Percentiles rank a stretch among this genome's conserved stretches.
phyloP scores from a whole-genome alignment of 2,113 vertebrate species.

The Deroptyus accipitrinus region DNA sequence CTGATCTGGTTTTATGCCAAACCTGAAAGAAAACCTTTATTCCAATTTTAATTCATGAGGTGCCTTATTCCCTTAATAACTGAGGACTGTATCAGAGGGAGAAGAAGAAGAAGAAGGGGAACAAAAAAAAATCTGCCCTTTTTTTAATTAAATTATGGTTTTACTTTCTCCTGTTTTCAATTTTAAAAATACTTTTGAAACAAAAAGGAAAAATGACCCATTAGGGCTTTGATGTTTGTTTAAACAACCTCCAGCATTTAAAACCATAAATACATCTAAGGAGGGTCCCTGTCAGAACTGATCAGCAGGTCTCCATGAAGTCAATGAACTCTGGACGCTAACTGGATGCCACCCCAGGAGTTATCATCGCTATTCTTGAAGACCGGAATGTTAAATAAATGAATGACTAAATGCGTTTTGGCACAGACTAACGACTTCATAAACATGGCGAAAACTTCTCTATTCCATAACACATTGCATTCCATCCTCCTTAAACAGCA shows the following conservation, averaged over 20 bases:
- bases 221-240: background rate
- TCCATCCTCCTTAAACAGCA: background rate
- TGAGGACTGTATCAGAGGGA: background rate
- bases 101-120: background rate
- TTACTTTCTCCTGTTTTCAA: background rate
- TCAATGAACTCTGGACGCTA: background rate
- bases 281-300: background rate
- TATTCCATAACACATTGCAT: background rate
- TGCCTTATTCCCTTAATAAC: background rate
- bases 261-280: background rate
- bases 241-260: background rate
- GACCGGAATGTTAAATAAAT: background rate
- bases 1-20: background rate
- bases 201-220: background rate
- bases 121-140: background rate
- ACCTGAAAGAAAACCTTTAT: background rate
- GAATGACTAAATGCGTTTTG: background rate
- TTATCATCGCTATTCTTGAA: background rate
- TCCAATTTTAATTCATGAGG: background rate
- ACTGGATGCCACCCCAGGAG: background rate
- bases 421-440: background rate
- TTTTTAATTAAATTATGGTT: background rate
- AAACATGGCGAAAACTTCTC: background rate
- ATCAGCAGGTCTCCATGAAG: background rate
- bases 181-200: background rate